Conservation (phyloP, 2,888 invertebrate genomes). For the Philopedon plagiatum region DNA sequence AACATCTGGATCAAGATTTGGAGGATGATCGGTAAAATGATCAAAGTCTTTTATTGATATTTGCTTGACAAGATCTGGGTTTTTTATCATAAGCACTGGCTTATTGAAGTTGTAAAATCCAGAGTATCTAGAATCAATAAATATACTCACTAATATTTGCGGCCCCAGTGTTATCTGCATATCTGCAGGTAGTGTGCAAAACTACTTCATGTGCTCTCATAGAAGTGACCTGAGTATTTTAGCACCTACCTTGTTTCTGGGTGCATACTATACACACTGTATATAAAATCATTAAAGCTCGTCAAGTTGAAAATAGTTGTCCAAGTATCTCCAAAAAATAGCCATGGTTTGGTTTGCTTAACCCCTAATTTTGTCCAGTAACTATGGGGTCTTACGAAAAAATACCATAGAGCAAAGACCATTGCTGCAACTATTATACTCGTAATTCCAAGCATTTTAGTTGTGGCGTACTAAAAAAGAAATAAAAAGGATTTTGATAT, state of each 20-base stretch:
- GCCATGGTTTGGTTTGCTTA: conserved; percentile 49
- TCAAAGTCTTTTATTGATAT: conserved; percentile 74
- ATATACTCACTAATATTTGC: no score
- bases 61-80: conserved; percentile 73
- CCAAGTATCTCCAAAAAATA: conserved; percentile 51
- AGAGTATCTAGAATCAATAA: conserved; percentile 56
- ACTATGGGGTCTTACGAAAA: conserved; percentile 44
- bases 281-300: conserved; percentile 45
- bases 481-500: no score
- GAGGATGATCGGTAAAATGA: no score
- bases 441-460: conserved; percentile 4
- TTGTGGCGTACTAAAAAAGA: no score
- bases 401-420: no score
- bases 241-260: conserved; percentile 37
- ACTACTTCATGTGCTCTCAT: no score
- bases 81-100: conserved; percentile 70
- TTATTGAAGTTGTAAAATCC: conserved; percentile 56
- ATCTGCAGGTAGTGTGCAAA: no score
- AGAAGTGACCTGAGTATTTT: no score
- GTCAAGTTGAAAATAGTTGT: conserved; percentile 37
- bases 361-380: conserved; percentile 55
- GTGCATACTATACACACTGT: conserved; percentile 49
- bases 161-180: no score
- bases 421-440: no score
- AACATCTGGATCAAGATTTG: conserved; percentile 65